Percentiles rank a stretch among this genome's conserved stretches.
Evolutionary conservation across 2,797 vertebrate species (phyloP).

Genomic region (Fringilla coelebs): DNA sequence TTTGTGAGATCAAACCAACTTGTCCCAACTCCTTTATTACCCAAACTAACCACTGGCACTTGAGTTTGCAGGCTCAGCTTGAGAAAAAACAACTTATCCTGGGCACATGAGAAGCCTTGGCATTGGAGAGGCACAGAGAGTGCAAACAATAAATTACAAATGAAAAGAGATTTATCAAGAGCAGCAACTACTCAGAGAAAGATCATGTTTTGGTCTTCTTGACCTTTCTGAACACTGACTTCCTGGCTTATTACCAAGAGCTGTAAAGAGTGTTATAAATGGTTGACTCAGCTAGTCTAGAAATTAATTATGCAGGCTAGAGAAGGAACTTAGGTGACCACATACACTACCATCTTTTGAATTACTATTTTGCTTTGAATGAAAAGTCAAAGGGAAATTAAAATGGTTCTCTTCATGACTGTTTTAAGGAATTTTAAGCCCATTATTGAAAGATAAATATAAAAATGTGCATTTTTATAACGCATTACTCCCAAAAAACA

Average conservation of each 20-base stretch:
- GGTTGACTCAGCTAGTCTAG: constrained; percentile 25
- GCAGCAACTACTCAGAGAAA: neutral
- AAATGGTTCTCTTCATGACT: neutral
- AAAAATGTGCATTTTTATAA: neutral
- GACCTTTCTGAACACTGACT: constrained; percentile 25
- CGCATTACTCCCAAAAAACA: neutral
- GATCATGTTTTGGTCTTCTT: neutral
- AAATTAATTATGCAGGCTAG: constrained; percentile 43
- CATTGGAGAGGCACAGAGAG: neutral
- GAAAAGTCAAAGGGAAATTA: constrained; percentile 35
- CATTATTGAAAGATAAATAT: neutral
- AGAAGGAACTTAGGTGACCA: constrained; percentile 32
- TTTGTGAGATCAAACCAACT: fast-evolving
- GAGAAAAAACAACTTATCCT: neutral
- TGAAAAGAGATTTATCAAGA: constrained; percentile 41
- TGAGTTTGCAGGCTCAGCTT: neutral
- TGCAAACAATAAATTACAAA: constrained; percentile 14
- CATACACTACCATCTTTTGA: neutral
- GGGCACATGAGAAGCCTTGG: neutral
- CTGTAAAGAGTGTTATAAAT: constrained; percentile 22
- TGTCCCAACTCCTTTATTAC: neutral
- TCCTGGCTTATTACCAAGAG: constrained; percentile 43
- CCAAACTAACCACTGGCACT: neutral
- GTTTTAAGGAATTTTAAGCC: neutral
- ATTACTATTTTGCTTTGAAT: constrained; percentile 11